A percentile compares a stretch with the other conserved stretches of the same genome.
Conservation (phyloP, 2,113 vertebrate species). For the Spilogale gracilis region DNA sequence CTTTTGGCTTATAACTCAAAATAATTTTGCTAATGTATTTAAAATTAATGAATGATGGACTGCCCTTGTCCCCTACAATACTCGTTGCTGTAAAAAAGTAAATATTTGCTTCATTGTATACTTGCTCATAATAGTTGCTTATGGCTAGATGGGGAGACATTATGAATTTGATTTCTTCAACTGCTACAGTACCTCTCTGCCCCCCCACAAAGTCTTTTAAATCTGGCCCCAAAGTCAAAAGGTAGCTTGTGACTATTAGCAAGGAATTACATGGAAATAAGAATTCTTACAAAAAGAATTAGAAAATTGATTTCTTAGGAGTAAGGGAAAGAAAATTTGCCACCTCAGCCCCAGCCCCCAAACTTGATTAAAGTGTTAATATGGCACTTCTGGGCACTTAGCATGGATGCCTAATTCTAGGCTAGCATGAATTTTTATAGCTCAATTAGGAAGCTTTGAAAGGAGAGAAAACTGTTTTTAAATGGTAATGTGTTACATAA, state of each 20-base stretch:
- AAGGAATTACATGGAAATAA: constrained; percentile 14
- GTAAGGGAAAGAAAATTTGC: not conserved
- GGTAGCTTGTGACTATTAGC: not conserved
- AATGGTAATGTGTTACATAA: constrained; percentile 46
- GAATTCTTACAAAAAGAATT: not conserved
- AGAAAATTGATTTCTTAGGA: not conserved
- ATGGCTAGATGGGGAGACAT: not conserved
- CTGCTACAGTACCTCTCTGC: not conserved
- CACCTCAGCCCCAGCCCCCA: not conserved
- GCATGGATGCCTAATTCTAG: not conserved
- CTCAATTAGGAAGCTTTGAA: constrained; percentile 59
- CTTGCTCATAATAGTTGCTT: not conserved
- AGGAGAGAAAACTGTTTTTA: constrained; percentile 33
- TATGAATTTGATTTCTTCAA: not conserved
- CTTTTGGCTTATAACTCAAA: not conserved
- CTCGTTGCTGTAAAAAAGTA: not conserved
- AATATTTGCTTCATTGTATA: not conserved
- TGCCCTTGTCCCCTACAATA: not conserved
- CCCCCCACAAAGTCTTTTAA: not conserved
- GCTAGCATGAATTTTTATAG: not conserved
- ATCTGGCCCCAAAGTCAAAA: not conserved
- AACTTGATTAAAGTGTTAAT: constrained; percentile 6
- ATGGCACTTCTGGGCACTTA: not conserved
- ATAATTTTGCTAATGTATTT: not conserved
- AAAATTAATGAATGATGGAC: not conserved